Base-by-base conservation (phyloP, 1,140 invertebrate genomes). In the Diorhabda sublineata region DNA sequence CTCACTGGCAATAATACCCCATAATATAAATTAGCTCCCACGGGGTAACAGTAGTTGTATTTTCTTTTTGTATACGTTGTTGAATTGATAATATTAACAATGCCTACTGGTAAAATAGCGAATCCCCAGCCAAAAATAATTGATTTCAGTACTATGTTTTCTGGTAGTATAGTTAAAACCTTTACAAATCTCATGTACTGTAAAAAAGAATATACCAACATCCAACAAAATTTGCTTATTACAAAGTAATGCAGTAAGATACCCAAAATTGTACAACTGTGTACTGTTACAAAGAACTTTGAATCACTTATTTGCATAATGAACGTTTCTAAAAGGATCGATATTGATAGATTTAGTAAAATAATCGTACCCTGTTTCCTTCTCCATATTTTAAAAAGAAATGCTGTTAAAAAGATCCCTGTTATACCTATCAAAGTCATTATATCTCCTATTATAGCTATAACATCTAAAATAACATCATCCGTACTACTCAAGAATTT, bases 151-250 rank as follows among this genome's bases (percentile, higher is more conserved):
- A 81, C 56, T 43, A 81, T 69, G 64, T 74, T 71, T 5, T 74
- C 66, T 5, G 78, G 76, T 61, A 84, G 77, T 5, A 71, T 80
- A 1, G 86, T 83, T 41, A 88, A 79, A 3, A 88, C 85, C 45
- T 80, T 81, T 2, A 88, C 86, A 66, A 87, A 87, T 61, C 87
- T 79, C 61, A 84, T 82, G 75, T 88, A 88, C 75, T 89, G 88
- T 57, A 88, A 77, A 59, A 84, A 77, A n/a, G 87, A 87, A 11
- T 87, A 85, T 61, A 89, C 82, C 47, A 89, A 75, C 87, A 88
- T 88, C 88, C 88, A 89, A 75, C 82, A 82, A 77, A 89, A 89
- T 71, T 86, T 84, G 9, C 86, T 80, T 47, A 88, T 73, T 42
- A 88, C 82, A 3, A 86, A 82, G 75, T 88, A 89, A 72, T 89